A percentile compares a stretch with the other conserved stretches of the same genome.
Conservation (phyloP, 2,888 invertebrate genomes). For the Meloe dianella region DNA sequence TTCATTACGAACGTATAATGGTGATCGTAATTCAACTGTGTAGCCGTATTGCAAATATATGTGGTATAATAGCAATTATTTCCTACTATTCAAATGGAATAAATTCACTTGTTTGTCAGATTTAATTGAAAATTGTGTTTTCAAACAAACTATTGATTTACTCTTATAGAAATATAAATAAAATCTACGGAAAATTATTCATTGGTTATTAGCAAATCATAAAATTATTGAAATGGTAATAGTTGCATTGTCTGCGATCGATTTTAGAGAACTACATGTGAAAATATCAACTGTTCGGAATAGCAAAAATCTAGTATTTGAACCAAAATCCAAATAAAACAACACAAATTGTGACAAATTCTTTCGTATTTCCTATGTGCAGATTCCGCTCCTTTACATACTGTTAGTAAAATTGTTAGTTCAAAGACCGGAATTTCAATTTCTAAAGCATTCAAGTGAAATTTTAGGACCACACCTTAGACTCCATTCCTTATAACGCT, state of each 20-base stretch:
- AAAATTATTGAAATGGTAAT: background rate
- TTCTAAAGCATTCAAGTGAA: background rate
- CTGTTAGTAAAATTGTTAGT: background rate
- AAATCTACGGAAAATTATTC: background rate
- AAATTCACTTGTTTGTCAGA: constrained; percentile 11
- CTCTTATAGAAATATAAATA: background rate
- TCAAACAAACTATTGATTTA: background rate
- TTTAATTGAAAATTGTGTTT: constrained; percentile 9
- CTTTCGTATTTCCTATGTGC: background rate
- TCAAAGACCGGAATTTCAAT: constrained; percentile 6
- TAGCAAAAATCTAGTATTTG: too few relatives aligned
- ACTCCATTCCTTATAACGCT: background rate
- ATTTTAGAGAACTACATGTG: too few relatives aligned
- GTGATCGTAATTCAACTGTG: background rate
- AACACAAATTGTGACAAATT: constrained; percentile 1
- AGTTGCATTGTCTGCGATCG: too few relatives aligned
- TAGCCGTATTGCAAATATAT: constrained; percentile 2
- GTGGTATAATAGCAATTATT: constrained; percentile 10
- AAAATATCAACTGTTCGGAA: too few relatives aligned
- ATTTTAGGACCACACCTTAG: background rate
- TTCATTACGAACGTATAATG: background rate
- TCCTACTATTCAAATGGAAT: constrained; percentile 11
- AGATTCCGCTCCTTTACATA: background rate
- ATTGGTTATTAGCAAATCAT: background rate
- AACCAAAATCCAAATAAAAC: too few relatives aligned